Evolutionary conservation across 2,797 vertebrate genomes (phyloP).

Genomic region (Mionectes olivaceus): DNA sequence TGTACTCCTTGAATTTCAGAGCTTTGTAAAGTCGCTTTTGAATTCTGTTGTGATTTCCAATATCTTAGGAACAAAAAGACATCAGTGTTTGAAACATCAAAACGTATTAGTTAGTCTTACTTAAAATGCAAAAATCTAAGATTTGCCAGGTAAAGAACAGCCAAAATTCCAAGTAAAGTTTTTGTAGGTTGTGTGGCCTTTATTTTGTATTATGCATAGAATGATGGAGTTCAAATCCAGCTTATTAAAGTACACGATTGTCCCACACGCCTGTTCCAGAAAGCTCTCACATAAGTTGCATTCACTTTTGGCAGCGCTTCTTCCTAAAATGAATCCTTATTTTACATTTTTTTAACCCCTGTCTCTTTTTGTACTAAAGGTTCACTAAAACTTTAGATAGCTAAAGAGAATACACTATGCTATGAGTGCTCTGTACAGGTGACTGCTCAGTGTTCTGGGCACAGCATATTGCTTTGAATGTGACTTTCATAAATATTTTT

Average conservation of each 20-base stretch:
- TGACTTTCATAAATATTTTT: background rate
- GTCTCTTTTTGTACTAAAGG: background rate
- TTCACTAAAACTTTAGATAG: background rate
- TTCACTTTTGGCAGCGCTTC: background rate
- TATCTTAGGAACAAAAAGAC: background rate
- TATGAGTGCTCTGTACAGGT: background rate
- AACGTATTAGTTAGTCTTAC: background rate
- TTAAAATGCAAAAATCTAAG: background rate
- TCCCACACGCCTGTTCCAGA: background rate
- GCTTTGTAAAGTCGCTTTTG: background rate
- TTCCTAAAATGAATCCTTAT: background rate
- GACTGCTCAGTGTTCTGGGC: background rate
- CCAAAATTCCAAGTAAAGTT: background rate
- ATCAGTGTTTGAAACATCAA: background rate
- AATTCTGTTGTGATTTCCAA: background rate
- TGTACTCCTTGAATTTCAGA: background rate
- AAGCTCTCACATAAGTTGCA: background rate
- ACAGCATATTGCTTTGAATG: background rate
- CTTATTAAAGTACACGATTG: background rate
- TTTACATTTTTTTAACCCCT: background rate
- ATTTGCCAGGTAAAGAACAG: background rate
- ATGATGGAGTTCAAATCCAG: background rate
- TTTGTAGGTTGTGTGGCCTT: background rate
- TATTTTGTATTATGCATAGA: background rate
- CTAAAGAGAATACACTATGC: background rate